Evolutionary conservation across 1,140 invertebrate genomes (phyloP).

Genomic region (Pseudomyrmex cubaensis): DNA sequence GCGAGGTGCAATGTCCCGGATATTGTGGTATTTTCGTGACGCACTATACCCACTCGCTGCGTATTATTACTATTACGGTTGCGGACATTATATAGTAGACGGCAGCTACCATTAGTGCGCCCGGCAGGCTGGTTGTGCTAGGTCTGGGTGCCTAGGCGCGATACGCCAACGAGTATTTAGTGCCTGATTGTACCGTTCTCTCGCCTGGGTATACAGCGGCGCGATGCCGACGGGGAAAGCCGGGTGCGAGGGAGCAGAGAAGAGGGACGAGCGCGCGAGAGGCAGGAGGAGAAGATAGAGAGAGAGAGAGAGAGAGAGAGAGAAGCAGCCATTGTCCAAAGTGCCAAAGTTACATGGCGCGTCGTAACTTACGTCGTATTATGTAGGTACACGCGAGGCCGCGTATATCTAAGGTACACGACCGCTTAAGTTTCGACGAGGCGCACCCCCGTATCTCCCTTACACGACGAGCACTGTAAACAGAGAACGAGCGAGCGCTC

Average conservation of each 20-base stretch:
- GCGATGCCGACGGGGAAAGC: constrained; percentile 10
- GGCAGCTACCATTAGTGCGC: constrained; percentile 59
- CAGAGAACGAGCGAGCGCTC: constrained; percentile 46
- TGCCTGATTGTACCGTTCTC: constrained; percentile 59
- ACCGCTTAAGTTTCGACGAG: constrained; percentile 76
- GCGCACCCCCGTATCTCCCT: constrained; percentile 71
- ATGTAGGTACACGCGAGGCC: constrained; percentile 73
- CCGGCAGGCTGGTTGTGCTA: constrained; percentile 46
- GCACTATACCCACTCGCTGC: constrained; percentile 54
- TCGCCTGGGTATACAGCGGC: constrained; percentile 28
- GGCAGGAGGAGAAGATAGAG: not conserved
- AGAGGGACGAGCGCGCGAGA: not conserved
- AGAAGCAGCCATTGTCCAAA: constrained; percentile 77
- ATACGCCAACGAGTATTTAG: constrained; percentile 70
- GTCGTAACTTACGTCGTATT: constrained; percentile 76
- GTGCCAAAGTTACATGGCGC: constrained; percentile 78
- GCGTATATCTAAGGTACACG: constrained; percentile 74
- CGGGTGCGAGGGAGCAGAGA: not conserved
- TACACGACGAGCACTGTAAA: constrained; percentile 73
- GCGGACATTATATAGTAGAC: constrained; percentile 58
- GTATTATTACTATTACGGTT: constrained; percentile 60
- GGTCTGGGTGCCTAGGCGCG: constrained; percentile 55
- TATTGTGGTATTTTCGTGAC: constrained; percentile 36
- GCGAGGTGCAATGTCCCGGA: no score
- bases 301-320: constrained; percentile 57